A percentile compares a stretch with the other conserved stretches of the same genome.
phyloP scores from a whole-genome alignment of 2,888 invertebrate genomes.

The Drosophila picticornis region DNA sequence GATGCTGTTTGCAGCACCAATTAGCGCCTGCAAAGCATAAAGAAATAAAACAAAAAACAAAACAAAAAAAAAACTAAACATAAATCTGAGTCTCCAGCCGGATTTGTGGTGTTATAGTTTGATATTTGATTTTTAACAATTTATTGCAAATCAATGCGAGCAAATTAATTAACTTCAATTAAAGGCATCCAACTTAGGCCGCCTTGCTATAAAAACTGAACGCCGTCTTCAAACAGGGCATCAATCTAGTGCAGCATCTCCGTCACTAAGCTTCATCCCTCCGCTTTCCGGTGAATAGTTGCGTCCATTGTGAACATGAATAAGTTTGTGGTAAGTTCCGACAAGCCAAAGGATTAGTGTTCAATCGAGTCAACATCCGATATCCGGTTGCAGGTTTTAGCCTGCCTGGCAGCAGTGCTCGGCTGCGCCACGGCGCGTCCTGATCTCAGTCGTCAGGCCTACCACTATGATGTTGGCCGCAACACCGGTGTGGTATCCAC shows the following conservation, averaged over 20 bases:
- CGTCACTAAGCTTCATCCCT: conserved; percentile 46
- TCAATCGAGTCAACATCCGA: too few relatives aligned
- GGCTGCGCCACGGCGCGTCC: conserved; percentile 71
- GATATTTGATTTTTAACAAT: conserved; percentile 52
- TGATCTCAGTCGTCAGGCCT: conserved; percentile 80
- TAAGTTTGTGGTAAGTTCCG: conserved; percentile 74
- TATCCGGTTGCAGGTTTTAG: conserved; percentile 61
- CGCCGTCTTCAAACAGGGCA: conserved; percentile 35
- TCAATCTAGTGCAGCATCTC: conserved; percentile 69
- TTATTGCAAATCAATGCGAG: conserved; percentile 74
- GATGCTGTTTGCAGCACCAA: conserved; percentile 59
- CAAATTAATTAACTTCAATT: conserved; percentile 82
- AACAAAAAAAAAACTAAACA: neutral
- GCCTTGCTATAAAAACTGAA: conserved; percentile 62
- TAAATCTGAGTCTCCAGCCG: conserved; percentile 52
- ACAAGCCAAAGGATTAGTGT: neutral
- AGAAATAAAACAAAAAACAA: neutral
- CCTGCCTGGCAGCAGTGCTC: conserved; percentile 68
- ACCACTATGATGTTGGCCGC: conserved; percentile 71
- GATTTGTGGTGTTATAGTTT: conserved; percentile 70
- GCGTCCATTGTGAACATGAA: conserved; percentile 64
- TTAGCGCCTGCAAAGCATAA: conserved; percentile 67
- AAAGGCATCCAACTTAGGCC: conserved; percentile 44
- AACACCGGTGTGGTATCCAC: conserved; percentile 56
- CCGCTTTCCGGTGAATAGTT: neutral